Evolutionary conservation across 2,113 vertebrate genomes (phyloP).

Genomic region (Neolamprologus falcicula): DNA sequence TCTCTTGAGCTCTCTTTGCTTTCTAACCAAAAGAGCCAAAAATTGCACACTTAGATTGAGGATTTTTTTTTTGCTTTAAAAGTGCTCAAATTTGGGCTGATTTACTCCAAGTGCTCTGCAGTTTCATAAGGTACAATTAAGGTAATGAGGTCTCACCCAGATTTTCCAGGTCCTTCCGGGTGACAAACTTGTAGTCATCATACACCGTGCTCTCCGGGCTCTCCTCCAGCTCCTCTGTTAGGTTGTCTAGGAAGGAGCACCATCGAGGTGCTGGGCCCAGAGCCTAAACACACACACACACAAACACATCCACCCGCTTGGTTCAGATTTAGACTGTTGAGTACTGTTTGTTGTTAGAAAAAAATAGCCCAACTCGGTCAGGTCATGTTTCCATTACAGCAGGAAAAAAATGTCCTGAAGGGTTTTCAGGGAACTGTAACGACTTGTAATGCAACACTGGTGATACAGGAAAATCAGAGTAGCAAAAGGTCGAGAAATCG

Average conservation of each 20-base stretch:
- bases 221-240: constrained; percentile 95
- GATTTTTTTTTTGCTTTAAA: background rate
- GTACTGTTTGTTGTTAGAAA: background rate
- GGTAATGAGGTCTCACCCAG: constrained; percentile 73
- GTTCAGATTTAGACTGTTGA: background rate
- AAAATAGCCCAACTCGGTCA: background rate
- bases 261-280: constrained; percentile 92
- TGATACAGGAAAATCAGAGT: background rate
- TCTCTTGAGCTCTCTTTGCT: background rate
- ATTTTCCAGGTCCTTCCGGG: constrained; percentile 89
- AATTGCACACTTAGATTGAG: background rate
- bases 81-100: background rate
- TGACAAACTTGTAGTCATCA: constrained; percentile 98
- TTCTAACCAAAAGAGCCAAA: background rate
- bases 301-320: background rate
- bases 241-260: constrained; percentile 95
- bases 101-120: background rate
- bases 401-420: background rate
- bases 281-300: constrained; percentile 67
- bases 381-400: background rate
- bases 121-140: background rate
- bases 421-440: background rate
- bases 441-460: background rate
- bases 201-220: constrained; percentile 95
- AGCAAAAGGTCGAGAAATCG: background rate